Evolutionary conservation across 2,797 vertebrate genomes (phyloP).

Genomic region (Lerista edwardsae): DNA sequence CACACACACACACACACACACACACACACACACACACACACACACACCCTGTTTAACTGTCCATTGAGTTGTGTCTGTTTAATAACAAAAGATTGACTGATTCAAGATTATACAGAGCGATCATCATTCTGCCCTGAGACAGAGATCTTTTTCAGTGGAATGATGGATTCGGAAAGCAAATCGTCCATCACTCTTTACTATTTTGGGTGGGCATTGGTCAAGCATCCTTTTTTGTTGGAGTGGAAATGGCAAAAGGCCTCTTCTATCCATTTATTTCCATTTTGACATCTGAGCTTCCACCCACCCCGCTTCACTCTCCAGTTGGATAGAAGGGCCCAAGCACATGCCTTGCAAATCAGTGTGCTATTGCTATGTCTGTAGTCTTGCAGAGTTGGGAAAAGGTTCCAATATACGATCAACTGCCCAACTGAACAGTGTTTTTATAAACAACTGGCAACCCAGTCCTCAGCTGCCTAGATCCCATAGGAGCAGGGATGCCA

Average conservation of each 20-base stretch:
- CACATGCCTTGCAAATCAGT: background rate
- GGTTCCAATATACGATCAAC: too few relatives aligned
- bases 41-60: slow-evolving; percentile 40
- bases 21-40: too few relatives aligned
- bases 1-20: too few relatives aligned
- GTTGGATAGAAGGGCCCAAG: slow-evolving; percentile 2
- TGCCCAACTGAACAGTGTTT: too few relatives aligned
- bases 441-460: too few relatives aligned
- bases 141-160: slow-evolving; percentile 39
- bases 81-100: slow-evolving; percentile 57
- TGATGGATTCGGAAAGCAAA: slow-evolving; percentile 56
- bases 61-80: slow-evolving; percentile 42
- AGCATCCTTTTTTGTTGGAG: slow-evolving; percentile 33
- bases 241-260: slow-evolving; percentile 41
- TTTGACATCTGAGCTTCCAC: background rate
- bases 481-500: too few relatives aligned
- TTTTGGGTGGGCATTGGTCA: slow-evolving; percentile 25
- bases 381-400: background rate
- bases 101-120: slow-evolving; percentile 32
- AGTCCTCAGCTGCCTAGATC: too few relatives aligned
- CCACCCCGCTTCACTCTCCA: slow-evolving; percentile 13
- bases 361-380: slow-evolving; percentile 6
- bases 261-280: slow-evolving; percentile 20
- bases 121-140: slow-evolving; percentile 38
- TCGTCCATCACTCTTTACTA: slow-evolving; percentile 29